Evolutionary conservation across 2,888 invertebrate genomes (phyloP).

Genomic region (Zelleria hepariella): DNA sequence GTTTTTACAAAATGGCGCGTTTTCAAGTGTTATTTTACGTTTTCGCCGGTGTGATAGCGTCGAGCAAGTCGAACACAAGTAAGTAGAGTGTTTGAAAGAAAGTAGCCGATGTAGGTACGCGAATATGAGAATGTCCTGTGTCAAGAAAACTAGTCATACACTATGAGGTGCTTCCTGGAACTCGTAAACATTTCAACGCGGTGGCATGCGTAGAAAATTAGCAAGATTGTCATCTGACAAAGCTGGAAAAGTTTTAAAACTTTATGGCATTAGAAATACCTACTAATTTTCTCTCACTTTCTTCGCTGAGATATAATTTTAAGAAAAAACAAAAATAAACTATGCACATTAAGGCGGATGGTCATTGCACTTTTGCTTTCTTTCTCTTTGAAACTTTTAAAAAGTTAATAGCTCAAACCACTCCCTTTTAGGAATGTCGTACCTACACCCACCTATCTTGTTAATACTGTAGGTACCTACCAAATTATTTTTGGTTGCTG

Average conservation of each 20-base stretch:
- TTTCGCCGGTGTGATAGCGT: conserved; percentile 38
- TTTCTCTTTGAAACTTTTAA: not conserved
- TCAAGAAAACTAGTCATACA: not conserved
- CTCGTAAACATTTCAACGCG: not conserved
- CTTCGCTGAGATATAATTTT: no score
- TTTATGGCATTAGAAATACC: no score
- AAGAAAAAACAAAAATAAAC: no score
- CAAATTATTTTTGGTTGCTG: no score
- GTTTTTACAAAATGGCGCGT: conserved; percentile 34
- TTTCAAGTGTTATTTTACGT: conserved; percentile 40
- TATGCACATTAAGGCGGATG: no score
- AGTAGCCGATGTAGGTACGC: not conserved
- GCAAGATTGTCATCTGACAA: not conserved
- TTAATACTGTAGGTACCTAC: no score
- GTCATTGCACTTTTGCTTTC: not conserved
- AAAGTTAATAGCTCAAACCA: not conserved
- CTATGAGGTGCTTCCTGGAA: not conserved
- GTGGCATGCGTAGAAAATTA: not conserved
- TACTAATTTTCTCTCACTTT: no score
- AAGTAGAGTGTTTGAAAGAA: conserved; percentile 28
- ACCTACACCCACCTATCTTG: no score
- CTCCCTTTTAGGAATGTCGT: not conserved
- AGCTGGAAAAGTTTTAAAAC: not conserved
- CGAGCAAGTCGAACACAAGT: conserved; percentile 52
- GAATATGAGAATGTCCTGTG: not conserved